phyloP scores from a whole-genome alignment of 2,888 invertebrate genomes.

The Thera britannica region DNA sequence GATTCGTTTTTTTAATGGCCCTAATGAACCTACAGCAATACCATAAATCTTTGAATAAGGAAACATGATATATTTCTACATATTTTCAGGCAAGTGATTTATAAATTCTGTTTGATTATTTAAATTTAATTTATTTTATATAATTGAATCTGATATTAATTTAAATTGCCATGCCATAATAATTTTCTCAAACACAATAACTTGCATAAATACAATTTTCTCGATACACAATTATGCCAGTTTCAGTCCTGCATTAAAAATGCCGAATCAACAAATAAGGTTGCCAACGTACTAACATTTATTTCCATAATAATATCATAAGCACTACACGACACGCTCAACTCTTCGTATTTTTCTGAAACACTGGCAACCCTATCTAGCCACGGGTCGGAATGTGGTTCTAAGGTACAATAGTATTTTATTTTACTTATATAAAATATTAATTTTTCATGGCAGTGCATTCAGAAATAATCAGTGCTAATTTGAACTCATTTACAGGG shows the following conservation, averaged over 20 bases:
- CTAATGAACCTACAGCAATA: no score
- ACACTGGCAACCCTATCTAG: conserved; percentile 26
- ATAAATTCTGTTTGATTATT: no score
- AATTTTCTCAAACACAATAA: conserved; percentile 8
- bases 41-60: no score
- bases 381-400: conserved; percentile 65
- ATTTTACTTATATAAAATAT: neutral
- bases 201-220: conserved; percentile 4
- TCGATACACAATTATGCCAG: conserved; percentile 1
- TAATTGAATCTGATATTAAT: neutral
- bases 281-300: neutral
- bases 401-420: conserved; percentile 46
- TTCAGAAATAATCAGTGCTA: neutral
- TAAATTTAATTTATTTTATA: no score
- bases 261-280: conserved; percentile 8
- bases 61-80: neutral
- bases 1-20: no score
- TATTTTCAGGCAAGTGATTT: neutral
- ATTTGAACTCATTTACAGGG: no score
- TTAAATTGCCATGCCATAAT: neutral
- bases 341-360: neutral
- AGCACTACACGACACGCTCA: conserved; percentile 1
- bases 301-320: conserved; percentile 1
- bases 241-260: conserved; percentile 17
- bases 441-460: neutral